Conservation (phyloP, 2,888 invertebrate genomes). For the Notodonta ziczac region DNA sequence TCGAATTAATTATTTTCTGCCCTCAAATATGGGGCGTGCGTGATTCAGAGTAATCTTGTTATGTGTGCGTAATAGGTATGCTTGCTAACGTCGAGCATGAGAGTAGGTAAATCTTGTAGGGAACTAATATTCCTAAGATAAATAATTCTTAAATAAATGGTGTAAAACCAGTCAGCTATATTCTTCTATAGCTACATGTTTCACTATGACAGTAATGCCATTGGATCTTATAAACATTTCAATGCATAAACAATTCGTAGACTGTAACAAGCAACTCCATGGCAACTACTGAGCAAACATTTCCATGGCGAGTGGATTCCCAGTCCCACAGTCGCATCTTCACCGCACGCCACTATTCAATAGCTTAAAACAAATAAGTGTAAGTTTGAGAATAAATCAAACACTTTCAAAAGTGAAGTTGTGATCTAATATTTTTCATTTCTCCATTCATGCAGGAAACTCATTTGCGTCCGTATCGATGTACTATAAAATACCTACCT, state of each 20-base stretch:
- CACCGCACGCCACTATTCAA: neutral
- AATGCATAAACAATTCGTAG: no score
- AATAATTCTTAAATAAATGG: no score
- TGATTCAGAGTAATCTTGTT: conserved; percentile 4
- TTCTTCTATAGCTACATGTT: no score
- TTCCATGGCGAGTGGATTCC: neutral
- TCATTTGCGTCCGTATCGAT: neutral
- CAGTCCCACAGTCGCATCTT: neutral
- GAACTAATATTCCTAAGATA: no score
- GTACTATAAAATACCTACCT: no score
- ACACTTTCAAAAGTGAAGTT: neutral
- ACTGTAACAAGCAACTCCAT: no score
- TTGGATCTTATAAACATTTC: no score
- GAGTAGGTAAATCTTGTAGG: neutral
- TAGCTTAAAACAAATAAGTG: conserved; percentile 2
- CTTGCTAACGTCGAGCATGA: neutral
- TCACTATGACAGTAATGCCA: no score
- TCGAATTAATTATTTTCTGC: conserved; percentile 21
- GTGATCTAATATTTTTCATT: no score
- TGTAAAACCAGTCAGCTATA: no score
- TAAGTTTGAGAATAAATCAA: neutral
- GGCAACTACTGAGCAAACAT: neutral
- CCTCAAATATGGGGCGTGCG: conserved; percentile 6
- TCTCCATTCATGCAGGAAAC: no score
- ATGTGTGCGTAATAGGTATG: neutral